Base-by-base conservation (phyloP, 2,113 vertebrate genomes). In the Phaethornis superciliosus region DNA sequence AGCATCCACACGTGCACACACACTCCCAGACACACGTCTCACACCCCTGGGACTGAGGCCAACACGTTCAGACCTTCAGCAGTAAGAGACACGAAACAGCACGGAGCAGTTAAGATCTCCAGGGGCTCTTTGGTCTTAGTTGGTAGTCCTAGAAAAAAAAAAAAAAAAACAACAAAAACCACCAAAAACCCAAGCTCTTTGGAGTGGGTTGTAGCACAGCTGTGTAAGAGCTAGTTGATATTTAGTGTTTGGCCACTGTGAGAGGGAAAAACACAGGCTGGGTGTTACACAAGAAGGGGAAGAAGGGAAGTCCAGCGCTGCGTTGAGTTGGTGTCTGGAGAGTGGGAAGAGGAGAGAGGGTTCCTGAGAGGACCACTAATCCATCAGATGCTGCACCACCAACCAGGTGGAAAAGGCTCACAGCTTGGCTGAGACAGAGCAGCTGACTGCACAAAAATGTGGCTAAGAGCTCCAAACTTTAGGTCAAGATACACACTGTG, bases 51-150 rank as follows among this genome's bases (percentile, higher is more conserved):
- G 96, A 94, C 89, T 94, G 60, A 51, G 67, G 91, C 62, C 78
- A 55, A 68, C 93, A 69, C 56, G 91, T 93, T 81, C 90, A 95
- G 91, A 90, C 88, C 94, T 93, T 96, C 81, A 76, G 93, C 90
- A 85, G 88, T 32, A 88, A 94, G 94, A 90, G 83, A 94, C 71
- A 85, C 27, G 32, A 91, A 94, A 93, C 78, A 87, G 91, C 20
- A 18, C 81, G 78, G 83, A 87, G 95, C 85, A 15, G 81, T 81
- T 69, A 74, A 71, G 90, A 96, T 96, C 94, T 95, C 93, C 94
- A 96, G 93, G 95, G 95, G 90, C 90, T 96, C 95, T 97, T 95
- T 97, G 96, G 96, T 95, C 95, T 96, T 93, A 92, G 95, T 94
- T 95, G 91, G 95, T 90, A 95, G 91, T 95, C 75, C 88, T 89